A percentile compares a stretch with the other conserved stretches of the same genome.
These are phyloP conservation scores for Galeruca laticollis DNA, from an alignment of 2,888 invertebrate genomes.

Conservation along the genomic window DNA sequence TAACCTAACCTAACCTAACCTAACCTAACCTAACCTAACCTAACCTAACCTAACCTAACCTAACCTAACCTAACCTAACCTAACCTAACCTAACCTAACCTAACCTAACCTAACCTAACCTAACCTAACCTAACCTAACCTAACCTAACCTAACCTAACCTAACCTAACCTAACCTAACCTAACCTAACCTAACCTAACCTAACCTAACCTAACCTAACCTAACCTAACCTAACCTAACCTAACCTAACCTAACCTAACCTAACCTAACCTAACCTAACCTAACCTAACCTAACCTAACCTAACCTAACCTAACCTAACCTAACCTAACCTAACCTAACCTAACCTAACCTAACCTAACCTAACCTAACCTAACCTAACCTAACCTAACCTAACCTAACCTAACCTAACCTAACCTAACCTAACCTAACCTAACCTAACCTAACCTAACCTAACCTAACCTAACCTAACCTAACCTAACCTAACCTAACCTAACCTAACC, in stretches of 20 bases:
- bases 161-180: conserved; percentile 44
- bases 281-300: conserved; percentile 43
- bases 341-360: conserved; percentile 31
- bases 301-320: conserved; percentile 43
- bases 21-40: conserved; percentile 45
- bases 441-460: conserved; percentile 22
- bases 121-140: conserved; percentile 44
- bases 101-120: conserved; percentile 40
- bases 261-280: conserved; percentile 44
- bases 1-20: conserved; percentile 45
- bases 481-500: conserved; percentile 22
- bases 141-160: conserved; percentile 45
- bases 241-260: conserved; percentile 45
- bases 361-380: conserved; percentile 21
- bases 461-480: conserved; percentile 21
- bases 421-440: conserved; percentile 22
- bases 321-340: conserved; percentile 44
- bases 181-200: conserved; percentile 45
- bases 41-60: conserved; percentile 41
- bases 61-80: conserved; percentile 42
- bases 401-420: conserved; percentile 22
- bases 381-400: conserved; percentile 21
- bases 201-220: conserved; percentile 45
- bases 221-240: conserved; percentile 44
- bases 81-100: conserved; percentile 43